phyloP scores from a whole-genome alignment of 2,113 vertebrate genomes.

The Lichenostomus cassidix region DNA sequence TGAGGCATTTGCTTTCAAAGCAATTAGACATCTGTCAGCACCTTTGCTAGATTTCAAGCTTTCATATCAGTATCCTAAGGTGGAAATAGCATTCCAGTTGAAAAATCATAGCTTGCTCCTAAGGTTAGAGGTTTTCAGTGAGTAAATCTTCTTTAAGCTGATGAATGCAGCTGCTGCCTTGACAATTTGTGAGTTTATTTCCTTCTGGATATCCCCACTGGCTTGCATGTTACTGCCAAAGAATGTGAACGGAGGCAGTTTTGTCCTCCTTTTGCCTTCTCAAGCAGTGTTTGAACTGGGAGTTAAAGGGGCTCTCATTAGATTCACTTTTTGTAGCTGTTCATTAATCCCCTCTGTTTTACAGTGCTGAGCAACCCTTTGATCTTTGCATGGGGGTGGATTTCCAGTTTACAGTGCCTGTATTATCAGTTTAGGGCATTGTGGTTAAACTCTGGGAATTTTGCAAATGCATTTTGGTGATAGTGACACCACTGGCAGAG shows the following conservation, averaged over 20 bases:
- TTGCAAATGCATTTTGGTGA: neutral
- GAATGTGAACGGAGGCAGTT: slow-evolving; percentile 46
- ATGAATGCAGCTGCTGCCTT: slow-evolving; percentile 60
- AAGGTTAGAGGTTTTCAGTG: slow-evolving; percentile 28
- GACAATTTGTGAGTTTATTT: slow-evolving; percentile 63
- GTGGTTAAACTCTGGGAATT: neutral
- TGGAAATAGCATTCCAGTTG: slow-evolving; percentile 60
- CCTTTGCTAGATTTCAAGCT: slow-evolving; percentile 1
- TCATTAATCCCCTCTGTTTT: neutral
- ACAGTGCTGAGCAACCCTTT: neutral
- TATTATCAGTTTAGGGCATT: neutral
- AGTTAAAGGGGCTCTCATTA: slow-evolving; percentile 27
- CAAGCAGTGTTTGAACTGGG: slow-evolving; percentile 14
- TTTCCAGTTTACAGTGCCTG: neutral
- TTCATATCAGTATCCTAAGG: slow-evolving; percentile 50
- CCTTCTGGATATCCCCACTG: slow-evolving; percentile 60
- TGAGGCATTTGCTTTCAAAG: slow-evolving; percentile 59
- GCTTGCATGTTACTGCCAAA: slow-evolving; percentile 52
- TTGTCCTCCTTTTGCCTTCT: slow-evolving; percentile 31
- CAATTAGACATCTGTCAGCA: slow-evolving; percentile 61
- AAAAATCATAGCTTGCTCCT: slow-evolving; percentile 42
- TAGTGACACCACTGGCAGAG: neutral
- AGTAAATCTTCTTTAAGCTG: slow-evolving; percentile 65
- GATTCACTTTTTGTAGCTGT: neutral
- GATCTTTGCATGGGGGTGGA: neutral